These are phyloP conservation scores for Catharus ustulatus DNA, from an alignment of 2,797 vertebrate species.

Conservation along the genomic window DNA sequence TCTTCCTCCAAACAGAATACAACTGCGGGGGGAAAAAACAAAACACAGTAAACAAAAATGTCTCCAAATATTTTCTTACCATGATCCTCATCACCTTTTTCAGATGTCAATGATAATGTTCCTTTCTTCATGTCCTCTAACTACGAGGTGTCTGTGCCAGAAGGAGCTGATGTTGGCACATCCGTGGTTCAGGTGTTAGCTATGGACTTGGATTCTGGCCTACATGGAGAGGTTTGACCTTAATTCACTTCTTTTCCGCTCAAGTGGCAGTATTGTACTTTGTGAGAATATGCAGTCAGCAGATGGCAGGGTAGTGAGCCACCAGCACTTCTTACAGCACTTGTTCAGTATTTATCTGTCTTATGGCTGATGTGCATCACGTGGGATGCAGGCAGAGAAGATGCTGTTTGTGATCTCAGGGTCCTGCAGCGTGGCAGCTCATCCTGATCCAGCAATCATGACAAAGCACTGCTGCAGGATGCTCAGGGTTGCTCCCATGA, in stretches of 20 bases:
- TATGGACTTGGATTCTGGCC: conserved; percentile 86
- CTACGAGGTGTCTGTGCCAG: conserved; percentile 87
- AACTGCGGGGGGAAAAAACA: no score
- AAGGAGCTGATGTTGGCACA: conserved; percentile 83
- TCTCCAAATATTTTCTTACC: background rate
- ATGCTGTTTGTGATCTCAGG: background rate
- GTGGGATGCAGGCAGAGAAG: background rate
- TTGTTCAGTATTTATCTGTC: background rate
- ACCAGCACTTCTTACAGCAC: background rate
- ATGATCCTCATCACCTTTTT: background rate
- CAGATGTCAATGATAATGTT: conserved; percentile 93
- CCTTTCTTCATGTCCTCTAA: conserved; percentile 89
- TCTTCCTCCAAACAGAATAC: background rate
- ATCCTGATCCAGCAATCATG: background rate
- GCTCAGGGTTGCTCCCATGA: background rate
- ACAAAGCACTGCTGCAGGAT: background rate
- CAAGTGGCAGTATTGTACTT: background rate
- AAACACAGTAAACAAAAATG: background rate
- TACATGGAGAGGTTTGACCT: conserved; percentile 82
- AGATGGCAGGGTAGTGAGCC: background rate
- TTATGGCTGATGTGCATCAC: background rate
- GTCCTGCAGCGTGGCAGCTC: background rate
- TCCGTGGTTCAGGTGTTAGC: conserved; percentile 85
- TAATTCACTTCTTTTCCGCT: background rate
- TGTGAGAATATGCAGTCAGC: background rate